Conservation (phyloP, 1,140 invertebrate species). For the Drosophila baimaii region DNA sequence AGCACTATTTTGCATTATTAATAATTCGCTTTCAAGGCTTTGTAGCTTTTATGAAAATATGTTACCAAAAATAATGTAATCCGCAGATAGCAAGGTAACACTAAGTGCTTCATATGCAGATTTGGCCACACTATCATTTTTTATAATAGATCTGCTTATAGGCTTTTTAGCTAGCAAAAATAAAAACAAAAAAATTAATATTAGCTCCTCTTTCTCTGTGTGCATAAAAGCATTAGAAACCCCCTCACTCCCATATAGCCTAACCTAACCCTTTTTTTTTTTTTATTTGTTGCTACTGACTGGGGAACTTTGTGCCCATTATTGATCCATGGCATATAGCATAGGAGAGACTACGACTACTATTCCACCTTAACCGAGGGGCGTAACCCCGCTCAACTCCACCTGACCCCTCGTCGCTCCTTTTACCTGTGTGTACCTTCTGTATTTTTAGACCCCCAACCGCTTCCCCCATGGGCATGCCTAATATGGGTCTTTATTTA, state of each 20-base stretch:
- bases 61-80: too few relatives aligned
- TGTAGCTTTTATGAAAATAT: too few relatives aligned
- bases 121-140: not conserved
- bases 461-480: slow-evolving; percentile 50
- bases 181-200: too few relatives aligned
- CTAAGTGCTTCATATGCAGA: not conserved
- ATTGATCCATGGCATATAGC: slow-evolving; percentile 64
- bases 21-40: too few relatives aligned
- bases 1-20: too few relatives aligned
- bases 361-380: slow-evolving; percentile 51
- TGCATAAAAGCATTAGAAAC: slow-evolving; percentile 49
- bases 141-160: too few relatives aligned
- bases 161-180: too few relatives aligned
- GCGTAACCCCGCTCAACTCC: slow-evolving; percentile 38
- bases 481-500: slow-evolving; percentile 80
- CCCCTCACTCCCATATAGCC: slow-evolving; percentile 28
- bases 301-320: slow-evolving; percentile 77
- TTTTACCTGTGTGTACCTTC: slow-evolving; percentile 7
- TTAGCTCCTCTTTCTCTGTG: not conserved
- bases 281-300: slow-evolving; percentile 41
- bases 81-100: not conserved
- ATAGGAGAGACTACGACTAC: slow-evolving; percentile 25
- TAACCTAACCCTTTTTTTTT: slow-evolving; percentile 62
- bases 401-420: slow-evolving; percentile 1
- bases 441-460: not conserved